Base-by-base conservation (phyloP, 2,888 invertebrate species). In the Drosophila emarginata region DNA sequence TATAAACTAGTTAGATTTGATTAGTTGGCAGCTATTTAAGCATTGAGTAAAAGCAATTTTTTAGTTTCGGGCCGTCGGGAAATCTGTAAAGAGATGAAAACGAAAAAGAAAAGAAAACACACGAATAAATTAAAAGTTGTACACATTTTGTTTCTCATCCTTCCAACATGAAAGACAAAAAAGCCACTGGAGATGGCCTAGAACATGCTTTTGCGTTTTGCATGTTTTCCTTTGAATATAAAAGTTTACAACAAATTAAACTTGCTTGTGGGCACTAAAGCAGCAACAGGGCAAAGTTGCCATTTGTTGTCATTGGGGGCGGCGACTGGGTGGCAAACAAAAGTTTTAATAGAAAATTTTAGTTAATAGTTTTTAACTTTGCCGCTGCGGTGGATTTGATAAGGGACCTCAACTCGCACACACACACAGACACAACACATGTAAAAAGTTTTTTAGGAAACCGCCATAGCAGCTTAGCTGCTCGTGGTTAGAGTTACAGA, bases 271-370 rank as follows among this genome's bases (percentile, higher is more conserved):
- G 72, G 72, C 78, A 73, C 53, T 60, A 70, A 72, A 74, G 58
- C 52, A 61, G 15, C 69, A 68, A 75, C 67, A 69, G 64, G 57
- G 53, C 61, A 75, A 78, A 72, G 61, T 72, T 70, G 37, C 6
- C 6, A n/a, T 37, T 57, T 71, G 64, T 61, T 72, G 72, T 64
- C 61, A 12, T n/a, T 59, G 61, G 61, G 18, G 56, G 45, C 18
- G 65, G 61, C 71, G 11, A 11, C 32, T 32, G 32, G 32, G 32
- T 32, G 32, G 32, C 11, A 32, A 59, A 61, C 66, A 67, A 83
- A 86, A 86, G 80, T 86, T 86, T 83, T 86, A 86, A 87, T 86
- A 86, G 81, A 87, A 87, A 86, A 75, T 86, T 80, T 69, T 80
- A 85, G 87, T 85, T 87, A 86, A 86, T 86, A 86, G 85, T 86